These are phyloP conservation scores for Dryobates pubescens DNA, from an alignment of 2,797 vertebrate species.

Conservation along the genomic window DNA sequence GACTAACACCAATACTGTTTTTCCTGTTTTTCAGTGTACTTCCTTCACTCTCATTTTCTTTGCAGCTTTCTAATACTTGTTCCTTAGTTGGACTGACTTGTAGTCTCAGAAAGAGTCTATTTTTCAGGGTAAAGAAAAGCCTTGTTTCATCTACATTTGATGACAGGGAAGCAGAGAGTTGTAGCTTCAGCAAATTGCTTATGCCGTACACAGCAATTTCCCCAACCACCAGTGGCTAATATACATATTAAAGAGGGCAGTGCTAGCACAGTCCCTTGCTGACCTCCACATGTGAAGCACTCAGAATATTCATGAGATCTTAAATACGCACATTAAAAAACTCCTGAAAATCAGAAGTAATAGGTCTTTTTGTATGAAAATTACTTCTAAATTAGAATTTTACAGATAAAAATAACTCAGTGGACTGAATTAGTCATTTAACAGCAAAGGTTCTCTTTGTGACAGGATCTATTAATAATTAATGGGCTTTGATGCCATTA, in stretches of 20 bases:
- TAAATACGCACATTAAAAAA: constrained; percentile 1
- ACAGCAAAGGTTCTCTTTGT: background rate
- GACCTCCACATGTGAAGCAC: constrained; percentile 34
- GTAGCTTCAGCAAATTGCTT: constrained; percentile 46
- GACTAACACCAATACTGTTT: constrained; percentile 5
- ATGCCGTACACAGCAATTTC: constrained; percentile 40
- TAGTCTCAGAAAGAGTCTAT: background rate
- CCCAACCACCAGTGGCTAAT: constrained; percentile 41
- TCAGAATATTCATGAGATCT: constrained; percentile 40
- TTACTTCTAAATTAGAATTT: background rate
- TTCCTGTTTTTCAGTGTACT: background rate
- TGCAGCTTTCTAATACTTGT: background rate
- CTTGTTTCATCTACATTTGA: background rate
- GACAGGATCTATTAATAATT: background rate
- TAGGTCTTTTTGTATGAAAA: background rate
- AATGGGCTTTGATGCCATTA: background rate
- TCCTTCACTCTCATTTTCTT: background rate
- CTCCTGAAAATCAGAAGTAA: background rate
- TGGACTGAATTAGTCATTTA: background rate
- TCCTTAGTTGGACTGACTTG: background rate
- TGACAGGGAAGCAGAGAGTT: constrained; percentile 1
- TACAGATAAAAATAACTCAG: constrained; percentile 13
- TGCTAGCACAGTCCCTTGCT: constrained; percentile 36
- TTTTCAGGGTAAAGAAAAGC: constrained; percentile 11
- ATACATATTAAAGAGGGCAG: constrained; percentile 66